Evolutionary conservation across 2,113 vertebrate species (phyloP), one percentile per base, ranked within the genome.

Genomic region (Butorides virescens): DNA sequence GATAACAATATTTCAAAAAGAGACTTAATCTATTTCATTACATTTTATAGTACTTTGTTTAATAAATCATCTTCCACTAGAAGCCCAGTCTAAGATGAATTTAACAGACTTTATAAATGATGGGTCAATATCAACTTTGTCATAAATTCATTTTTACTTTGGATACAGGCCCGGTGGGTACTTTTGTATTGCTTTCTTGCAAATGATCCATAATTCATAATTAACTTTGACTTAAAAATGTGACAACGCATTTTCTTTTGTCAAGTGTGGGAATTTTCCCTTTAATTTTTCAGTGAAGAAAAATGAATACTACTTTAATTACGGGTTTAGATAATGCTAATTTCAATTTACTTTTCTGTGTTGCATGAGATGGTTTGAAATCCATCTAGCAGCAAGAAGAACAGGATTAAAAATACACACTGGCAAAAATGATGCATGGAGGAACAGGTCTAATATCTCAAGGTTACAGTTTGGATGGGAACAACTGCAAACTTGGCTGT

Each of bases 91-190:
- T 97, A 95, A 97, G 96, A 96, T 73, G 93, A 96, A 92, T 91
- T 92, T 97, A 88, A 95, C 95, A 94, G 93, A 82, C 93, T 96
- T 97, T 96, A 94, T 95, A 98, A 98, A 96, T 97, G 97, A 97
- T 96, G 82, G 90, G 95, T 98, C 95, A 84, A 95, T 97, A 97
- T 86, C 88, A 84, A 75, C 95, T 97, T 95, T 91, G 92, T 95
- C 95, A 94, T 97, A 96, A 97, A 97, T 97, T 94, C 79, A 75
- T 94, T 96, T 96, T 47, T 79, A 83, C 75, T 96, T 95, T 98
- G 98, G 98, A 97, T 88, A 86, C 46, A 27, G 77, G 94, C 97
- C 98, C 81, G 2, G 55, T 44, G 80, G 92, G 90, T 97, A 91
- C 97, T 97, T 97, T 86, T 77, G 86, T 80, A 90, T 94, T 82